Base-by-base conservation (phyloP, 2,113 vertebrate species). In the Junco hyemalis region DNA sequence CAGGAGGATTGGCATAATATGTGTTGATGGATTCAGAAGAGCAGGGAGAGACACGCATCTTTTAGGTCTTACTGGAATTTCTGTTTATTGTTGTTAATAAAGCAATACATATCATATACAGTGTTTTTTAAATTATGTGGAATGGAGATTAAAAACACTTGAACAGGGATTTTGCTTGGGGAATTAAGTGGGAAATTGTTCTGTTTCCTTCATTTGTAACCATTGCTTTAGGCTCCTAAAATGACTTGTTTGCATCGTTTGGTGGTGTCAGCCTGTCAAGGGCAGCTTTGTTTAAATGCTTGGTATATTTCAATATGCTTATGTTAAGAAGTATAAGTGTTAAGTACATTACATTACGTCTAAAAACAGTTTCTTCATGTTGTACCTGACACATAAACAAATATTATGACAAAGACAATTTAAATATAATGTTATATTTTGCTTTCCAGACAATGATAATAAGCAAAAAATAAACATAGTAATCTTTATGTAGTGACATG, bases 21-120 rank as follows among this genome's bases (percentile, higher is more conserved):
- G 31, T 73, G 51, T 91, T 91, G 80, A 68, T 83, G 72, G 72
- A 81, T 92, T 95, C 77, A 87, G 59, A 88, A 89, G 33, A 85
- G 71, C 64, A 91, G 90, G 72, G 87, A 84, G 60, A 83, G 31
- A 59, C 14, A 50, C 0, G 1, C 56, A 33, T 63, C 38, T 50
- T 65, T 86, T 91, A 74, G 69, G 51, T 86, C 64, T 84, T 78
- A 74, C 12, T 87, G 87, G 36, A 91, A 74, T 92, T 86, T 63
- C 25, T 78, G 9, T 47, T 73, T 80, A 72, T 92, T 95, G 72
- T 77, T 92, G 24, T 80, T 80, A 56, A 57, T 10, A 87, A 92
- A 89, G 69, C 77, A 77, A n/a, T 76, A 45, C 9, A 57, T 86
- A 33, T 61, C 11, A n/a, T 14, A 13, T 31, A 18, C 1, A 3